Evolutionary conservation across 2,888 invertebrate genomes (phyloP).

Genomic region (Drosophila greeni): DNA sequence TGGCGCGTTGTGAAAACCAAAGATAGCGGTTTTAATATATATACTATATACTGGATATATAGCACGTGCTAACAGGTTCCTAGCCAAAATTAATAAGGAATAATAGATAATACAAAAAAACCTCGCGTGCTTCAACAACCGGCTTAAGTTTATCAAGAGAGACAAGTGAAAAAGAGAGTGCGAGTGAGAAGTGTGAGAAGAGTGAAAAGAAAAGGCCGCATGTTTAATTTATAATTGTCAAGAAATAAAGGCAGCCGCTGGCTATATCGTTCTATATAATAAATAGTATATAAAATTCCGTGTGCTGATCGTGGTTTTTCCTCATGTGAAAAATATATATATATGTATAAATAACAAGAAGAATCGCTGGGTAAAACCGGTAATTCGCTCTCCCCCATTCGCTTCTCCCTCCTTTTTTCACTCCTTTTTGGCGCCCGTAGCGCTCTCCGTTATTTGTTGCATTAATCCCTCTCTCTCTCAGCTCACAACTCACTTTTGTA

Average conservation of each 20-base stretch:
- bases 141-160: conserved; percentile 10
- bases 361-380: conserved; percentile 51
- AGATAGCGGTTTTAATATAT: not conserved
- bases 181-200: conserved; percentile 6
- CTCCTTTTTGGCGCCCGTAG: conserved; percentile 37
- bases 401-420: conserved; percentile 28
- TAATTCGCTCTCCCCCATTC: conserved; percentile 41
- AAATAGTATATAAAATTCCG: conserved; percentile 10
- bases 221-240: conserved; percentile 19
- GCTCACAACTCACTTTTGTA: conserved; percentile 23
- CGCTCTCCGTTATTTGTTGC: conserved; percentile 50
- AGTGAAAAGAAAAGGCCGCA: conserved; percentile 25
- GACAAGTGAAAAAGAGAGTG: conserved; percentile 13
- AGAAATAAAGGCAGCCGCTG: conserved; percentile 12
- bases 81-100: conserved; percentile 1
- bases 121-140: conserved; percentile 15
- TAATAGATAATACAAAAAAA: conserved; percentile 2
- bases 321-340: conserved; percentile 31
- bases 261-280: conserved; percentile 7
- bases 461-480: conserved; percentile 20
- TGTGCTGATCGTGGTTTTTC: conserved; percentile 21
- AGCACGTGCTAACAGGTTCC: conserved; percentile 42
- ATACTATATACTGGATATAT: conserved; percentile 5
- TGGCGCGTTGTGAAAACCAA: conserved; percentile 8
- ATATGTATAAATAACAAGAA: conserved; percentile 3